These are phyloP conservation scores for Gari tellinella DNA, from an alignment of 2,888 invertebrate species.

Conservation along the genomic window DNA sequence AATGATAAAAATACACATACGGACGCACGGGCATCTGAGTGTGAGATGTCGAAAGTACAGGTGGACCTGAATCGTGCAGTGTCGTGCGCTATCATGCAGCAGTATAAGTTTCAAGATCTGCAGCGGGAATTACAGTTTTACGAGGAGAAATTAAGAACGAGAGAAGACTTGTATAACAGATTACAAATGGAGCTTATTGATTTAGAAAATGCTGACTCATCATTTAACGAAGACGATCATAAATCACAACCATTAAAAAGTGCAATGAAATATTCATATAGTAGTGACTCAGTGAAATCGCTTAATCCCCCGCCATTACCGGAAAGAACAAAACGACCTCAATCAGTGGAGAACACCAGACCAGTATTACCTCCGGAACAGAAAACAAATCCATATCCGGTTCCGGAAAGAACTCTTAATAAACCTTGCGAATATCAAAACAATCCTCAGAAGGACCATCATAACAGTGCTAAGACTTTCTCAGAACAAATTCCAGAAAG, in stretches of 20 bases:
- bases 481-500: slow-evolving; percentile 24
- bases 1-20: slow-evolving; percentile 25
- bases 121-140: slow-evolving; percentile 68
- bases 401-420: slow-evolving; percentile 16
- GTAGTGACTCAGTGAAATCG: slow-evolving; percentile 14
- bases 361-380: slow-evolving; percentile 36
- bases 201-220: too few relatives aligned
- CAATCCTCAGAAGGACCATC: too few relatives aligned
- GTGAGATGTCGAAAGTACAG: slow-evolving; percentile 62
- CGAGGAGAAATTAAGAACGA: slow-evolving; percentile 59
- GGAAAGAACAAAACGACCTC: slow-evolving; percentile 30
- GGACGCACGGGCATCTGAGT: slow-evolving; percentile 23
- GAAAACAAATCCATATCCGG: slow-evolving; percentile 23
- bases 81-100: slow-evolving; percentile 73
- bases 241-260: too few relatives aligned
- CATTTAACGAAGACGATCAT: too few relatives aligned
- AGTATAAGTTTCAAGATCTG: slow-evolving; percentile 72
- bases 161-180: slow-evolving; percentile 54
- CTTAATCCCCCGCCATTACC: slow-evolving; percentile 45
- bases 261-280: not conserved
- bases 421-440: not conserved
- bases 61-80: slow-evolving; percentile 73
- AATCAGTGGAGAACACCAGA: slow-evolving; percentile 9
- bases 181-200: slow-evolving; percentile 59
- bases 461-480: too few relatives aligned